phyloP scores from a whole-genome alignment of 1,140 invertebrate species.

The Globodera rostochiensis region DNA sequence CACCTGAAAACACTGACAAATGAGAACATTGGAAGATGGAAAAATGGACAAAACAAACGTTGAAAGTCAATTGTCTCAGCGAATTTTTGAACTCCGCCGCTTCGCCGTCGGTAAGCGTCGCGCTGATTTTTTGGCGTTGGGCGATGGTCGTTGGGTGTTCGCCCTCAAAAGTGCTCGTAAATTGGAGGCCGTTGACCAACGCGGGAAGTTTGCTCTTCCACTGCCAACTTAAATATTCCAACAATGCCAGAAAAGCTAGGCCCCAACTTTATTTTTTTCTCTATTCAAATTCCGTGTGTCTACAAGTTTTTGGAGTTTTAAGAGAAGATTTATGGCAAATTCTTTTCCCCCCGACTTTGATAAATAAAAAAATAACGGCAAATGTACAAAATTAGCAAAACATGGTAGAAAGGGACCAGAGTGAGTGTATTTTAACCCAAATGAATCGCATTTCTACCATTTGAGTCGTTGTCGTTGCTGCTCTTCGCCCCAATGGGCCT shows the following conservation, averaged over 20 bases:
- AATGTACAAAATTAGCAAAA: background rate
- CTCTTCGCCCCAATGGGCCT: slow-evolving; percentile 25
- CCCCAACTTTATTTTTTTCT: background rate
- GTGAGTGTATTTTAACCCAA: background rate
- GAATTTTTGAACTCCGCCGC: slow-evolving; percentile 3
- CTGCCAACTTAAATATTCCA: background rate
- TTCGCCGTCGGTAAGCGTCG: background rate
- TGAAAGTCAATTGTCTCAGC: background rate
- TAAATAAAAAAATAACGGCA: background rate
- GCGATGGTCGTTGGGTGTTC: background rate
- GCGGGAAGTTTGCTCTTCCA: background rate
- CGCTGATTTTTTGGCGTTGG: background rate
- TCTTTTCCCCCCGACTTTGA: no score
- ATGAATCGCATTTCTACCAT: background rate
- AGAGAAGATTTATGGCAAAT: no score
- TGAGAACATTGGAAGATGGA: background rate
- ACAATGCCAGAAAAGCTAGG: background rate
- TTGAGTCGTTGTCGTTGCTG: slow-evolving; percentile 18
- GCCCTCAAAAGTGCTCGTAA: background rate
- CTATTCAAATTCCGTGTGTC: background rate
- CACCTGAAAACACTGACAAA: background rate
- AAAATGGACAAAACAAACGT: background rate
- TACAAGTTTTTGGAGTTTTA: no score
- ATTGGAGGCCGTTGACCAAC: background rate
- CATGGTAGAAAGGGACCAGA: background rate